phyloP scores from a whole-genome alignment of 1,140 invertebrate genomes.

The Drosophila jambulina region DNA sequence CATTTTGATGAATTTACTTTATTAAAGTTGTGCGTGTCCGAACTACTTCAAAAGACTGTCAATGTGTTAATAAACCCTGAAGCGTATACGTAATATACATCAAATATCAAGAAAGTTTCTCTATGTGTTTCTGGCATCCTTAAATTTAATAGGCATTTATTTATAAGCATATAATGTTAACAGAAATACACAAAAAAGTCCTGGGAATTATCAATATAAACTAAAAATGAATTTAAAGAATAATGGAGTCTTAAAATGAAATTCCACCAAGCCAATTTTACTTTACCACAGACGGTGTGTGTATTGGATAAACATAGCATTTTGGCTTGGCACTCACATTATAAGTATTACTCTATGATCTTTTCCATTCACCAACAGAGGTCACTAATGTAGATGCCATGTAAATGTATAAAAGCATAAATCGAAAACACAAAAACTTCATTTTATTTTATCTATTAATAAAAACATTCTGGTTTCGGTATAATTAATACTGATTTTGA shows the following conservation, averaged over 20 bases:
- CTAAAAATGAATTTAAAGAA: not conserved
- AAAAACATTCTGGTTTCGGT: too few relatives aligned
- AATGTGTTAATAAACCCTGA: too few relatives aligned
- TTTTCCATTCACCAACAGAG: not conserved
- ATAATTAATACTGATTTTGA: not conserved
- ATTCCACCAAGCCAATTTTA: not conserved
- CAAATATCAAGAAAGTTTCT: not conserved
- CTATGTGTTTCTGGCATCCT: not conserved
- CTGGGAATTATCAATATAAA: not conserved
- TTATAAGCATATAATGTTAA: not conserved
- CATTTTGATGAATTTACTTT: too few relatives aligned
- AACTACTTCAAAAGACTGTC: not conserved
- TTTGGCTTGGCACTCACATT: not conserved
- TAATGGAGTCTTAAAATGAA: not conserved
- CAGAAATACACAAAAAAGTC: not conserved
- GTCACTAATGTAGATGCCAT: not conserved
- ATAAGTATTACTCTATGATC: not conserved
- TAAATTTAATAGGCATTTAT: not conserved
- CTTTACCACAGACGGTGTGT: not conserved
- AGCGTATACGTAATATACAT: not conserved
- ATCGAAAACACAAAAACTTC: not conserved
- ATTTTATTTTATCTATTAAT: too few relatives aligned
- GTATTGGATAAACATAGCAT: not conserved
- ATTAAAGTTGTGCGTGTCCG: too few relatives aligned
- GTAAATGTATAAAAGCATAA: not conserved